phyloP scores from a whole-genome alignment of 1,140 invertebrate species.

The Leptoteleia sp. region DNA sequence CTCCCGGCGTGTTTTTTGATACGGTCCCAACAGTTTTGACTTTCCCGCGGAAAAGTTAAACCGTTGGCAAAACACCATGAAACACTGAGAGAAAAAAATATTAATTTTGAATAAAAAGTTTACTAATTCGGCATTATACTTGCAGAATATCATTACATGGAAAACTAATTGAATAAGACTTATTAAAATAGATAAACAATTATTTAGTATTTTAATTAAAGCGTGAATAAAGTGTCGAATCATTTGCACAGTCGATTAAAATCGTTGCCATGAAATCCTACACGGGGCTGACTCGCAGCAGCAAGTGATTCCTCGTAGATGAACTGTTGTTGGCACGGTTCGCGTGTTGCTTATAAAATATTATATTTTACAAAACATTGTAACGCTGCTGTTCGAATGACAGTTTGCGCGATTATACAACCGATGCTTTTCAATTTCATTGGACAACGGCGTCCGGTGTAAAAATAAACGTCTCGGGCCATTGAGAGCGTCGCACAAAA shows the following conservation, averaged over 20 bases:
- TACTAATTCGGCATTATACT: no score
- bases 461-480: conserved; percentile 35
- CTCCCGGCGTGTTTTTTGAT: conserved; percentile 13
- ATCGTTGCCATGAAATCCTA: conserved; percentile 2
- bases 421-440: conserved; percentile 32
- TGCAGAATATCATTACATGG: no score
- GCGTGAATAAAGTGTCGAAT: background rate
- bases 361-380: conserved; percentile 45
- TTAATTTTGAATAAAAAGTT: no score
- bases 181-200: no score
- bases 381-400: conserved; percentile 36
- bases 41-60: conserved; percentile 10
- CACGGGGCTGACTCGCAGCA: background rate
- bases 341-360: conserved; percentile 45
- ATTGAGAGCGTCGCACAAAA: conserved; percentile 1
- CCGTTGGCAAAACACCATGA: conserved; percentile 1
- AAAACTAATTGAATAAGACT: no score
- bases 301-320: conserved; percentile 27
- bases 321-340: conserved; percentile 30
- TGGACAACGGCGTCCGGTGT: background rate
- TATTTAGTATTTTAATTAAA: no score
- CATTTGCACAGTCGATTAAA: conserved; percentile 12
- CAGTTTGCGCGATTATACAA: conserved; percentile 45
- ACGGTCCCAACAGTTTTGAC: conserved; percentile 4
- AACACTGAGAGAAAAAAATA: no score